Evolutionary conservation across 2,888 invertebrate genomes (phyloP).

Genomic region (Parnassius orleans): DNA sequence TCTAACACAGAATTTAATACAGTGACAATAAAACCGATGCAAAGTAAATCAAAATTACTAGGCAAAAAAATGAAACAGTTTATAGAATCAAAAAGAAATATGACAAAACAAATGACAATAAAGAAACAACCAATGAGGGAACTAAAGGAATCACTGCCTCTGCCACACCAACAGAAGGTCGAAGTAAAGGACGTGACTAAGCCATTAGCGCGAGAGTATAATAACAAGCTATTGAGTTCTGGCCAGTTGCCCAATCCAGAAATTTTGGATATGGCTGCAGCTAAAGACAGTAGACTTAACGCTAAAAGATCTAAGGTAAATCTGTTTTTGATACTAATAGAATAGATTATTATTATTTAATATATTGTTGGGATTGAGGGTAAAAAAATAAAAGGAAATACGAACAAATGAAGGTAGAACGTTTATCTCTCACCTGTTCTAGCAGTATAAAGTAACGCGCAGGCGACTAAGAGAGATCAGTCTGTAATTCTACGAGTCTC

Average conservation of each 20-base stretch:
- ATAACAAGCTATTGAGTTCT: background rate
- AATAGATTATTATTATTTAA: no score
- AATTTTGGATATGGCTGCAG: constrained; percentile 56
- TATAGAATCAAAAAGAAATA: background rate
- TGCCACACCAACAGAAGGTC: background rate
- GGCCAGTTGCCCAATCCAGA: constrained; percentile 15
- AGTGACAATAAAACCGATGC: background rate
- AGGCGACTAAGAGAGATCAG: no score
- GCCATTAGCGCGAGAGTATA: background rate
- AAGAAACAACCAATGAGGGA: background rate
- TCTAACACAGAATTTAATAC: background rate
- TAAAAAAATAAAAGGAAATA: no score
- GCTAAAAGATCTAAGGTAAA: constrained; percentile 43
- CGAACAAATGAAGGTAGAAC: no score
- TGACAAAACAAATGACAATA: background rate
- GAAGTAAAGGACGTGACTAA: background rate
- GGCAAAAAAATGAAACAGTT: background rate
- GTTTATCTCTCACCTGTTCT: no score
- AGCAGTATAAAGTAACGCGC: no score
- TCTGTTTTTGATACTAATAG: background rate
- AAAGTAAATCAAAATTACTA: background rate
- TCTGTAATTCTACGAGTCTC: no score
- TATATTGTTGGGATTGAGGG: no score
- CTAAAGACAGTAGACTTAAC: constrained; percentile 44
- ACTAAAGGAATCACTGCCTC: background rate